Evolutionary conservation across 1,140 invertebrate genomes (phyloP).

Genomic region (Pomacea maculata): DNA sequence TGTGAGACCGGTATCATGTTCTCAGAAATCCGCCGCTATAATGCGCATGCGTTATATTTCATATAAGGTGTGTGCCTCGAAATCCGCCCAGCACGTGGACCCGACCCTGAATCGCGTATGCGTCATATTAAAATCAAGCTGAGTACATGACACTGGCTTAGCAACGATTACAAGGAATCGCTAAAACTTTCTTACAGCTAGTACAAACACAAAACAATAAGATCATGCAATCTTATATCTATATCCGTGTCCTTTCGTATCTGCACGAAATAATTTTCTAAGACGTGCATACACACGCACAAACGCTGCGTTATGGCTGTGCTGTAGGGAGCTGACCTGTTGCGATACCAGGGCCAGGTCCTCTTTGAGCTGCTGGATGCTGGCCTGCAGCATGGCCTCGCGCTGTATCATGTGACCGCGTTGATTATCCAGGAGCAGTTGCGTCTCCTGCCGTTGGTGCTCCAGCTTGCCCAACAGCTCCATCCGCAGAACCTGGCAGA

Average conservation of each 20-base stretch:
- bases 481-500: constrained; percentile 40
- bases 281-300: no score
- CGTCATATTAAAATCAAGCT: no score
- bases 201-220: not conserved
- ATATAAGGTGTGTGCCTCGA: no score
- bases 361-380: constrained; percentile 47
- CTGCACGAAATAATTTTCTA: not conserved
- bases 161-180: not conserved
- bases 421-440: constrained; percentile 55
- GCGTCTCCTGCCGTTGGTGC: constrained; percentile 52
- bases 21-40: no score
- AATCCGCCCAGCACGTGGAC: no score
- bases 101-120: no score
- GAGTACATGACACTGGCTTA: not conserved
- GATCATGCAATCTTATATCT: not conserved
- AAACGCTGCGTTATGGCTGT: not conserved
- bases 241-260: not conserved
- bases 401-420: constrained; percentile 58
- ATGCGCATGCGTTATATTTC: no score
- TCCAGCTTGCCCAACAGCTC: constrained; percentile 54
- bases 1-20: no score
- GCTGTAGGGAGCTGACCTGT: constrained; percentile 18
- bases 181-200: no score
- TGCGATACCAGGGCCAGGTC: constrained; percentile 43
- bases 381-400: constrained; percentile 45